A percentile compares a stretch with the other conserved stretches of the same genome.
Conservation (phyloP, 2,113 vertebrate species). For the Macroglossus sobrinus region DNA sequence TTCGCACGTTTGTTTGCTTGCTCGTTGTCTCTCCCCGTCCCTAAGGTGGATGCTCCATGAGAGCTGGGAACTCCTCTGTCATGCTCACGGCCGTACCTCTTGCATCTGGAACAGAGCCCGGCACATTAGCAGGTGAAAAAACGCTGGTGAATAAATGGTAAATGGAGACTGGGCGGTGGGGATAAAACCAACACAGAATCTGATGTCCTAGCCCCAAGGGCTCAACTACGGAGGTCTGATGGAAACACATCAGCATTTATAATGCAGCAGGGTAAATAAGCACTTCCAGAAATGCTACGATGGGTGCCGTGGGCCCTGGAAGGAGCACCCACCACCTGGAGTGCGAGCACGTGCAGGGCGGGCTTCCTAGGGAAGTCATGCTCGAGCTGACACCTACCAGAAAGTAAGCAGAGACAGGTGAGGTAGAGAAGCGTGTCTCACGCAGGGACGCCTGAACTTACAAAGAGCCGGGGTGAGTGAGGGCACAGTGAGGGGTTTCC, state of each 20-base stretch:
- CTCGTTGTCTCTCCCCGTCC: rapidly evolving
- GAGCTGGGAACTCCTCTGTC: not conserved
- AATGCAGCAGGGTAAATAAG: rapidly evolving
- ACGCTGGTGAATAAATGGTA: not conserved
- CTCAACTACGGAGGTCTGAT: rapidly evolving
- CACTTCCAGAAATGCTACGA: too few species aligned
- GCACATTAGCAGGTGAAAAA: not conserved
- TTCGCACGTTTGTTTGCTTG: not conserved
- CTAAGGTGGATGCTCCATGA: not conserved
- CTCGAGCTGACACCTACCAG: not conserved
- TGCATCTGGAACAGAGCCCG: not conserved
- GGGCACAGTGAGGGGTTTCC: not conserved
- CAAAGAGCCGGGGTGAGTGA: not conserved
- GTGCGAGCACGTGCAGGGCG: rapidly evolving
- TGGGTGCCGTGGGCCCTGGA: rapidly evolving
- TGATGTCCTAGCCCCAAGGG: not conserved
- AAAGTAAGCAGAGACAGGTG: too few species aligned
- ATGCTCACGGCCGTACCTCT: rapidly evolving
- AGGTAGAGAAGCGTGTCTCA: not conserved
- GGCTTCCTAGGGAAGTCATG: not conserved
- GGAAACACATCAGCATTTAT: not conserved
- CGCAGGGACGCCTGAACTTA: not conserved
- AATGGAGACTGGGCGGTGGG: not conserved
- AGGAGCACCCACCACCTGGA: not conserved
- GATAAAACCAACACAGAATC: not conserved